Base-by-base conservation (phyloP, 2,113 vertebrate genomes). In the Poicephalus gulielmi region DNA sequence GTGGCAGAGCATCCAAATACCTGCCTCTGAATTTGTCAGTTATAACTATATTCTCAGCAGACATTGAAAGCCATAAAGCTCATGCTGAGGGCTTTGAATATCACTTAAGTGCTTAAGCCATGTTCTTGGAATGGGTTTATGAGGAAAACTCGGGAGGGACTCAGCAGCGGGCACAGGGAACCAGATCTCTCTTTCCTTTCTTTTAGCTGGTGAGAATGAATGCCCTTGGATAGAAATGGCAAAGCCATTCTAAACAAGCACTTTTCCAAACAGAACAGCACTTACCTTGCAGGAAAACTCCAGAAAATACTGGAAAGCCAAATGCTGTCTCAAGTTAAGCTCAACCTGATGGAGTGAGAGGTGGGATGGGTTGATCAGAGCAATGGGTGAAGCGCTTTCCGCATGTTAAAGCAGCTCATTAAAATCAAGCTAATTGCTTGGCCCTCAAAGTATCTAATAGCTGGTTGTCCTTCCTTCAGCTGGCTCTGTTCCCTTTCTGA, bases 41-140 rank as follows among this genome's bases (percentile, higher is more conserved):
- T 94, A 86, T 86, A 75, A 86, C 95, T 96, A 57, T 88, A 83
- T 92, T 82, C 94, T 95, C 95, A 95, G 94, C 95, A 93, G 95
- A 95, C 15, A 0, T 4, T 81, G 91, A 88, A 92, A 97, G 82
- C 94, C 76, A 75, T 96, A 95, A 95, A 74, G 84, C 69, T 93
- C 82, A 78, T 78, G 95, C 95, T 95, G 94, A 94, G 94, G 50
- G 79, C 93, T 96, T 94, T 96, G 94, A 96, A 80, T 93, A 88
- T 95, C 69, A 44, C 79, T 96, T 96, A 88, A 94, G 92, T 90
- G 69, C 83, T 89, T 96, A 94, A 96, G 78, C 91, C 50, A 27
- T 49, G 31, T 85, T 91, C 92, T 93, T 94, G 94, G 88, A 94
- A 84, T 90, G 88, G 92, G 63, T 94, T 96, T 95, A 83, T 92